A percentile compares a stretch with the other conserved stretches of the same genome.
Conservation (phyloP, 2,113 vertebrate genomes). For the Apteryx owenii region DNA sequence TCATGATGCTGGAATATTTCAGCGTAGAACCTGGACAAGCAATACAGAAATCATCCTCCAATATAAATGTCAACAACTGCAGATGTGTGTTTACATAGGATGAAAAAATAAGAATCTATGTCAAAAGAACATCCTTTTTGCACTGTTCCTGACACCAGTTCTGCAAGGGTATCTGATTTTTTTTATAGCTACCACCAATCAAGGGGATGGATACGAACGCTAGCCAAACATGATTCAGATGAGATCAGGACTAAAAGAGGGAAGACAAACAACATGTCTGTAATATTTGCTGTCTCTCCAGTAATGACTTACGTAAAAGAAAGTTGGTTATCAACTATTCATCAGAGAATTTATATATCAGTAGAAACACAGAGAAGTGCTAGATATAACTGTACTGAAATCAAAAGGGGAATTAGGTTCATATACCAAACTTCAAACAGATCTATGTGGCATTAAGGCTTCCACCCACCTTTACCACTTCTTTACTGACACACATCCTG, state of each 20-base stretch:
- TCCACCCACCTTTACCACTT: conserved; percentile 21
- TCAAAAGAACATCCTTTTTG: background rate
- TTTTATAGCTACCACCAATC: background rate
- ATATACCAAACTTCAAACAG: conserved; percentile 4
- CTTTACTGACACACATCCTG: conserved; percentile 19
- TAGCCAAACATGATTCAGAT: conserved; percentile 29
- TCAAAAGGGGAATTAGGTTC: conserved; percentile 23
- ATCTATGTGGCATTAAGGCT: background rate
- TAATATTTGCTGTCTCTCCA: conserved; percentile 27
- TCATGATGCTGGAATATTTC: background rate
- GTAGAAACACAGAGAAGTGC: conserved; percentile 8
- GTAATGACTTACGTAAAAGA: conserved; percentile 13
- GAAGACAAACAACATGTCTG: background rate
- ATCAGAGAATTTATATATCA: conserved; percentile 8
- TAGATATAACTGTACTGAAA: conserved; percentile 6
- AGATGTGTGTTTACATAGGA: background rate
- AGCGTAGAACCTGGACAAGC: background rate
- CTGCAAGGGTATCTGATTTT: background rate
- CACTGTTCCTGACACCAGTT: background rate
- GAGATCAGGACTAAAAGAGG: background rate
- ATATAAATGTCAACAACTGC: background rate
- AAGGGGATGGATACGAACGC: background rate
- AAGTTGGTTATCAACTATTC: conserved; percentile 22
- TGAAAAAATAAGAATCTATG: background rate
- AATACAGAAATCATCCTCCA: background rate